These are phyloP conservation scores for Caenorhabditis panamensis DNA, from an alignment of 2,888 invertebrate genomes.

Conservation along the genomic window DNA sequence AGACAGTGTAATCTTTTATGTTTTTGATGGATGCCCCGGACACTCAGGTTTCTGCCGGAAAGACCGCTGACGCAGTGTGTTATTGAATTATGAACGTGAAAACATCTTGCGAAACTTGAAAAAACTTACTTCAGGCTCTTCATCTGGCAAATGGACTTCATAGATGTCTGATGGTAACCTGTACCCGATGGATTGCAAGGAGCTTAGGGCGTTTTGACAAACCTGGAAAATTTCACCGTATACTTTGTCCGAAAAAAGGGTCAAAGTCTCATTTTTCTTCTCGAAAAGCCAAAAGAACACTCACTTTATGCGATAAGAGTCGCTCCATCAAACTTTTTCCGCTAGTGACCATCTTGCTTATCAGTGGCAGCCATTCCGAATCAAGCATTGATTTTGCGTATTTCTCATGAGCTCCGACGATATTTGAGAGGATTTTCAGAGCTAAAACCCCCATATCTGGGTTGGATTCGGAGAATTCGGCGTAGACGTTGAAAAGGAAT, in stretches of 20 bases:
- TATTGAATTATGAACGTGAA: background rate
- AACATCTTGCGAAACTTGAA: no score
- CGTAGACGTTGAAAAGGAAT: conserved; percentile 63
- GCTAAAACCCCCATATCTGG: conserved; percentile 59
- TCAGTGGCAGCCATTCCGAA: conserved; percentile 74
- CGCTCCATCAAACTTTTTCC: conserved; percentile 71
- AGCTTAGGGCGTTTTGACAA: conserved; percentile 71
- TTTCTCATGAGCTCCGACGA: conserved; percentile 64
- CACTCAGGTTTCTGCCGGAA: conserved; percentile 1
- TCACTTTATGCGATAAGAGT: conserved; percentile 73
- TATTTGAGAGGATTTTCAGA: conserved; percentile 76
- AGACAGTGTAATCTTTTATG: conserved; percentile 36
- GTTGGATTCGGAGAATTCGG: conserved; percentile 54
- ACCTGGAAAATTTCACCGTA: no score
- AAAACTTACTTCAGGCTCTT: conserved; percentile 58
- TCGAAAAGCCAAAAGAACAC: conserved; percentile 20
- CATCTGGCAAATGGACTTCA: conserved; percentile 71
- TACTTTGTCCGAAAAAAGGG: no score
- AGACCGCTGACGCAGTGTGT: background rate
- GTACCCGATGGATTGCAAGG: conserved; percentile 64
- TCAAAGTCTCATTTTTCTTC: background rate
- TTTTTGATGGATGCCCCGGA: conserved; percentile 33
- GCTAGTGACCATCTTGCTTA: conserved; percentile 67
- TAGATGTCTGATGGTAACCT: conserved; percentile 71
- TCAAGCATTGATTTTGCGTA: conserved; percentile 70